phyloP scores from a whole-genome alignment of 1,140 invertebrate species.

The Aphis craccivora region DNA sequence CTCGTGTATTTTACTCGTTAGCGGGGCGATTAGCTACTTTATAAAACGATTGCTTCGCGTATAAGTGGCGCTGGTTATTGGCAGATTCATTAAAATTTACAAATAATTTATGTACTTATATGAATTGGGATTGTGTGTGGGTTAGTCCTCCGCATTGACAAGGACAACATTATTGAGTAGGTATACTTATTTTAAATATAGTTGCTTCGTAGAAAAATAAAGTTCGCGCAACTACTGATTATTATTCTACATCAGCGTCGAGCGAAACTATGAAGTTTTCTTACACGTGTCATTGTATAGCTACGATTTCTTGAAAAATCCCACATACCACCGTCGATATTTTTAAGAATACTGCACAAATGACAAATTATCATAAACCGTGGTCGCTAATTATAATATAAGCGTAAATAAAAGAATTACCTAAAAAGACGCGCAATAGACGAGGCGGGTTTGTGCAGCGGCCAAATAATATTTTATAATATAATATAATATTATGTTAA shows the following conservation, averaged over 20 bases:
- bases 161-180: too few relatives aligned
- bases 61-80: too few relatives aligned
- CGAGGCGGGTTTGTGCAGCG: background rate
- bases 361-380: background rate
- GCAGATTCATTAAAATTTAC: too few relatives aligned
- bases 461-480: background rate
- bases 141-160: too few relatives aligned
- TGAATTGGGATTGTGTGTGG: too few relatives aligned
- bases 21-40: too few relatives aligned
- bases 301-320: background rate
- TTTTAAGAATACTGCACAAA: background rate
- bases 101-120: too few relatives aligned
- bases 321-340: background rate
- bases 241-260: background rate
- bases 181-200: too few relatives aligned
- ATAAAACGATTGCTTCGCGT: too few relatives aligned
- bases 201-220: too few relatives aligned
- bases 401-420: background rate
- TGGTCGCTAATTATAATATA: background rate
- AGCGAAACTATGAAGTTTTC: background rate
- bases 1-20: too few relatives aligned
- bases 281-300: background rate
- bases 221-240: too few relatives aligned
- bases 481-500: background rate
- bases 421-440: background rate